Conservation (phyloP, 2,797 vertebrate species). For the Kryptolebias ocellatus region DNA sequence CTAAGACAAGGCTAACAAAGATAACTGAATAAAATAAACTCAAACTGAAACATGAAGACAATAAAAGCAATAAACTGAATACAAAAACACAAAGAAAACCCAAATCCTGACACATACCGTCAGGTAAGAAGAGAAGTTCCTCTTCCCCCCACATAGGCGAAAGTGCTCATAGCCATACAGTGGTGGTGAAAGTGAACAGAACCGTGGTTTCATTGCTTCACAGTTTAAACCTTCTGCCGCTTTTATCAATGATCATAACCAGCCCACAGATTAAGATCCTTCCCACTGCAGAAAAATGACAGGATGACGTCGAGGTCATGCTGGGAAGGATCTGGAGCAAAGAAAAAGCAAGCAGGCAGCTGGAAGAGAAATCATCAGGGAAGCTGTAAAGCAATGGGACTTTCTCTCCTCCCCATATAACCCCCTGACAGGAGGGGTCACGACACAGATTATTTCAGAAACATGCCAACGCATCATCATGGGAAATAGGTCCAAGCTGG, state of each 20-base stretch:
- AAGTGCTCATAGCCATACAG: no score
- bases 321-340: slow-evolving; percentile 26
- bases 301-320: slow-evolving; percentile 33
- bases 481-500: slow-evolving; percentile 1
- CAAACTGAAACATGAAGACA: no score
- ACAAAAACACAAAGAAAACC: no score
- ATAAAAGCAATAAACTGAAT: no score
- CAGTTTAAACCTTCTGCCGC: background rate
- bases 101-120: background rate
- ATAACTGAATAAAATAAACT: no score
- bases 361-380: slow-evolving; percentile 39
- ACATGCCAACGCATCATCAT: slow-evolving; percentile 41
- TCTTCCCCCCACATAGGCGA: no score
- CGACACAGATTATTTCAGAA: slow-evolving; percentile 37
- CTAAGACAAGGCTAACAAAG: no score
- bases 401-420: slow-evolving; percentile 35
- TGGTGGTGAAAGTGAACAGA: background rate
- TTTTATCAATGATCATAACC: slow-evolving; percentile 32
- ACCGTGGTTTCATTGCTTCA: background rate
- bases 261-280: slow-evolving; percentile 24
- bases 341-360: slow-evolving; percentile 26
- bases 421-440: slow-evolving; percentile 32
- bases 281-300: slow-evolving; percentile 24
- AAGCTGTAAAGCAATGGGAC: slow-evolving; percentile 50
- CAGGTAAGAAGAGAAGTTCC: no score